Evolutionary conservation across 2,888 invertebrate genomes (phyloP).

Genomic region (Volucella zonaria): DNA sequence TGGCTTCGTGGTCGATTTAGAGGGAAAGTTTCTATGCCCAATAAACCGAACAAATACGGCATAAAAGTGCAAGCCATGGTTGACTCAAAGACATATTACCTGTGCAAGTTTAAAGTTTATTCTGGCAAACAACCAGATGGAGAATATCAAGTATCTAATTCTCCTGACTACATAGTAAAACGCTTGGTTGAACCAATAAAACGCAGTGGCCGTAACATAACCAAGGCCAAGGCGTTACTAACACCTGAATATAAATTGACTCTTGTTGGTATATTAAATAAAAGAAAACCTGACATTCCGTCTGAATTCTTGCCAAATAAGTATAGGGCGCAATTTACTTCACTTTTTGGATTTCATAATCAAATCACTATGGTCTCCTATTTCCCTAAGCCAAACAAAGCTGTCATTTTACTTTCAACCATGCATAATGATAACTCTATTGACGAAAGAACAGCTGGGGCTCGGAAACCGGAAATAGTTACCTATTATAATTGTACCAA

Average conservation of each 20-base stretch:
- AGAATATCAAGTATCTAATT: slow-evolving; percentile 26
- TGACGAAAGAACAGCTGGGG: not conserved
- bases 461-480: slow-evolving; percentile 53
- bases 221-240: slow-evolving; percentile 26
- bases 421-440: no score
- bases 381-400: slow-evolving; percentile 39
- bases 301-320: slow-evolving; percentile 42
- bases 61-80: slow-evolving; percentile 55
- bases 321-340: not conserved
- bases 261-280: slow-evolving; percentile 60
- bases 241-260: slow-evolving; percentile 60
- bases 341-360: slow-evolving; percentile 16
- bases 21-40: slow-evolving; percentile 34
- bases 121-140: slow-evolving; percentile 57
- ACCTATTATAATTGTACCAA: slow-evolving; percentile 48
- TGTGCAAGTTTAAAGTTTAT: slow-evolving; percentile 55
- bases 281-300: slow-evolving; percentile 54
- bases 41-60: slow-evolving; percentile 8
- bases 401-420: no score
- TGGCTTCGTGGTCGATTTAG: slow-evolving; percentile 35
- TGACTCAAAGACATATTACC: slow-evolving; percentile 52
- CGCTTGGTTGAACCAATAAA: slow-evolving; percentile 29
- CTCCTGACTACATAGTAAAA: slow-evolving; percentile 55
- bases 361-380: slow-evolving; percentile 25
- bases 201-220: slow-evolving; percentile 43